Base-by-base conservation (phyloP, 2,797 vertebrate genomes). In the Myiotriccus ornatus region DNA sequence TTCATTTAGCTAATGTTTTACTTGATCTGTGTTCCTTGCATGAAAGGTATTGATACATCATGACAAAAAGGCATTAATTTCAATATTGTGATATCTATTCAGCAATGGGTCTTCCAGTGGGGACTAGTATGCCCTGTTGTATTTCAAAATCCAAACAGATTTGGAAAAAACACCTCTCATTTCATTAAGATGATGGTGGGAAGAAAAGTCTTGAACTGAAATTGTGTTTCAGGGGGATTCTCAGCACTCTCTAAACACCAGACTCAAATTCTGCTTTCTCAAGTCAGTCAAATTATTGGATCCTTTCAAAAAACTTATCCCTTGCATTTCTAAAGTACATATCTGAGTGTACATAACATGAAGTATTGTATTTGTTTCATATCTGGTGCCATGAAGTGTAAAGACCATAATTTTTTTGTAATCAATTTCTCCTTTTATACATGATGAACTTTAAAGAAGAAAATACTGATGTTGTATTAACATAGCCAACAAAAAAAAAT, bases 1-100 rank as follows among this genome's bases (percentile, higher is more conserved):
- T 93, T 94, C n/a, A 89, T 80, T 89, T 93, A 83, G 46, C n/a
- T 90, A 81, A 84, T 81, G 56, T 67, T 96, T 88, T 49, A 27
- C 18, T 70, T 92, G 59, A 59, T 85, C 44, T 87, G 8, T 44
- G 19, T 44, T 90, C 67, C 63, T 63, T 76, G 78, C 62, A 41
- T 57, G 53, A 65, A 47, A 56, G 28, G 23, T 82, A 10, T n/a
- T 87, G 74, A 69, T 82, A 22, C 14, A 52, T 41, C 46, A 27
- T 35, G 46, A 71, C 43, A 53, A 49, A 53, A 85, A 77, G 25
- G 49, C 44, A 78, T 27, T 77, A 25, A 71, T 71, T 53, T 74
- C 39, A 64, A 4, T 81, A 50, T 23, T 77, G 46, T 50, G 59
- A 7, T 80, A 49, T 18, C 47, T 79, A 1, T 37, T 63, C 6